Evolutionary conservation across 2,888 invertebrate genomes (phyloP).

Genomic region (Epistrophella euchroma): DNA sequence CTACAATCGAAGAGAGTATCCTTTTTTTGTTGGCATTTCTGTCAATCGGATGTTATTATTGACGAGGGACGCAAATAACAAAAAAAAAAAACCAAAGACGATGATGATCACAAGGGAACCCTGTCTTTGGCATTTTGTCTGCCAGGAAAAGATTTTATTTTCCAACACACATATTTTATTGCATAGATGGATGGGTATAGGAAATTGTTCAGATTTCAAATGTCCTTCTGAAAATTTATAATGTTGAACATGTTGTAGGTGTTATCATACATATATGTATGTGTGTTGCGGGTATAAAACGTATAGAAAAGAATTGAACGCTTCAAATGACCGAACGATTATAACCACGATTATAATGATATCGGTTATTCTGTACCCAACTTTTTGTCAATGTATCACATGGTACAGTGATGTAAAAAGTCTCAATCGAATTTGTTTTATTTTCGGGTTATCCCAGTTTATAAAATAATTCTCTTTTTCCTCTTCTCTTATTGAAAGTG

Average conservation of each 20-base stretch:
- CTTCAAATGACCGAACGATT: conserved; percentile 66
- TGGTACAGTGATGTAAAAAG: neutral
- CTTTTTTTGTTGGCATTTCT: conserved; percentile 34
- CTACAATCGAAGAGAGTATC: conserved; percentile 37
- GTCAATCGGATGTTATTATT: conserved; percentile 50
- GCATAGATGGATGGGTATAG: neutral
- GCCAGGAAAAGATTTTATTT: conserved; percentile 1
- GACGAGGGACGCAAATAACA: conserved; percentile 40
- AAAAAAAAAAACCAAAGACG: neutral
- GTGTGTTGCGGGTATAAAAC: conserved; percentile 26
- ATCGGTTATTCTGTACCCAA: neutral
- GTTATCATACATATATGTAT: neutral
- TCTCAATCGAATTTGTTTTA: too few species aligned
- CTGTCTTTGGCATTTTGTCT: neutral
- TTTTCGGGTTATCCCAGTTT: too few species aligned
- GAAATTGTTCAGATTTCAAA: conserved; percentile 34
- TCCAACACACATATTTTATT: neutral
- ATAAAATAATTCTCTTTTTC: too few species aligned
- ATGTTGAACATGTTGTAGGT: neutral
- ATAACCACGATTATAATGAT: conserved; percentile 29
- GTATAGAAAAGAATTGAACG: conserved; percentile 65
- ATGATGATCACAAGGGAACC: neutral
- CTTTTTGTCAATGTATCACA: neutral
- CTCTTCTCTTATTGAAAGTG: too few species aligned
- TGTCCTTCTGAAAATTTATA: conserved; percentile 29